phyloP scores from a whole-genome alignment of 2,888 invertebrate species.

The Tetramorium bicarinatum region DNA sequence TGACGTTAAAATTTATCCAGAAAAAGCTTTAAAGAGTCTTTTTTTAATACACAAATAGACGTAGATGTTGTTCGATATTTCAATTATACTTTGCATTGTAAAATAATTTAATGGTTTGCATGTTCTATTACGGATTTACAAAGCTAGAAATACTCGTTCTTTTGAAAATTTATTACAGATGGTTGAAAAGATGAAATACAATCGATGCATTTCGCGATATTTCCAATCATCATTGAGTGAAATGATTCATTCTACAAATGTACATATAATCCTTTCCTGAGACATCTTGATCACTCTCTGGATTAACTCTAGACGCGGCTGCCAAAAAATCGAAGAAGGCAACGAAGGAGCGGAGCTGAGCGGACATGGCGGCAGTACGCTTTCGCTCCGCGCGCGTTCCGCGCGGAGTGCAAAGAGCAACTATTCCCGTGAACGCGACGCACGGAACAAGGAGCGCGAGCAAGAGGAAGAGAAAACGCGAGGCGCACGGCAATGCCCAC shows the following conservation, averaged over 20 bases:
- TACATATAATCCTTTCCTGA: neutral
- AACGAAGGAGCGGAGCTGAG: slow-evolving; percentile 17
- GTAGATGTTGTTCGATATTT: neutral
- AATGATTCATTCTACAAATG: neutral
- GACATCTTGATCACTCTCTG: neutral
- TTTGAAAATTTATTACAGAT: neutral
- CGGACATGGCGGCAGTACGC: slow-evolving; percentile 11
- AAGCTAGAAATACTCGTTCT: neutral
- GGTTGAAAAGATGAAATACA: neutral
- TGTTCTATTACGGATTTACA: neutral
- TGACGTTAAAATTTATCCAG: neutral
- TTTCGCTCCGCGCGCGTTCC: slow-evolving; percentile 18
- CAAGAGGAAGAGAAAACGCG: slow-evolving; percentile 40
- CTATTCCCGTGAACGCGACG: slow-evolving; percentile 40
- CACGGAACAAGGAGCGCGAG: slow-evolving; percentile 28
- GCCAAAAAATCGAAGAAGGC: slow-evolving; percentile 22
- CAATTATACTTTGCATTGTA: neutral
- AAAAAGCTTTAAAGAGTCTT: neutral
- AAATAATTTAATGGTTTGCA: neutral
- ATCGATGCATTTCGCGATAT: neutral
- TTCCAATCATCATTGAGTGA: neutral
- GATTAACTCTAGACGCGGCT: slow-evolving; percentile 25
- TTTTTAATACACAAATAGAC: neutral
- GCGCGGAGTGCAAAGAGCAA: slow-evolving; percentile 52
- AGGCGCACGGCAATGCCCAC: slow-evolving; percentile 38